These are phyloP conservation scores for Sympetrum striolatum DNA, from an alignment of 2,888 invertebrate genomes.

Conservation along the genomic window DNA sequence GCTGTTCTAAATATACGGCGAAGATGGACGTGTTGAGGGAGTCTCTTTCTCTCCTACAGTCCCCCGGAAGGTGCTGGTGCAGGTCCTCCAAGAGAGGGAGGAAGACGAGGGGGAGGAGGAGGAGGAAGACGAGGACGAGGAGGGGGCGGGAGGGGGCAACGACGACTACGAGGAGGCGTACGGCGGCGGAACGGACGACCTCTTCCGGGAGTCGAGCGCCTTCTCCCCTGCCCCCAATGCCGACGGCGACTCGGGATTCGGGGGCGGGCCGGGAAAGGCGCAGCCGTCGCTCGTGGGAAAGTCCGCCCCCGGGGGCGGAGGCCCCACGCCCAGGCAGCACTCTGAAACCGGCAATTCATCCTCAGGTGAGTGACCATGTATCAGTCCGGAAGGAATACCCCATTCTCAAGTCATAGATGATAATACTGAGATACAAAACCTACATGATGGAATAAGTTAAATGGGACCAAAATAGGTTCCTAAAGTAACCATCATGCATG, in stretches of 20 bases:
- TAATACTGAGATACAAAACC: no score
- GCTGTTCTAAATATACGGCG: no score
- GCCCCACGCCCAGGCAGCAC: slow-evolving; percentile 49
- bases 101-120: slow-evolving; percentile 74
- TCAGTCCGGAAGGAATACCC: background rate
- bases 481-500: no score
- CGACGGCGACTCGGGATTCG: slow-evolving; percentile 20
- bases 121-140: slow-evolving; percentile 54
- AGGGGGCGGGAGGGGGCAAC: slow-evolving; percentile 55
- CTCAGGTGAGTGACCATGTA: background rate
- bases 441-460: no score
- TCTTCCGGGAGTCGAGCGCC: slow-evolving; percentile 65
- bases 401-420: no score
- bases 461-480: no score
- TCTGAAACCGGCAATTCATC: slow-evolving; percentile 45
- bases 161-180: slow-evolving; percentile 62
- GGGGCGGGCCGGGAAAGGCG: slow-evolving; percentile 24
- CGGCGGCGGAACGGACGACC: slow-evolving; percentile 60
- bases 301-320: background rate
- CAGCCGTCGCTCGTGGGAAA: slow-evolving; percentile 28
- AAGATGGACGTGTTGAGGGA: no score
- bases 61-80: slow-evolving; percentile 81
- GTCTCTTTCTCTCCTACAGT: slow-evolving; percentile 63
- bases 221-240: slow-evolving; percentile 63
- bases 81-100: slow-evolving; percentile 79